phyloP scores from a whole-genome alignment of 2,797 vertebrate species.

The Otus scops region DNA sequence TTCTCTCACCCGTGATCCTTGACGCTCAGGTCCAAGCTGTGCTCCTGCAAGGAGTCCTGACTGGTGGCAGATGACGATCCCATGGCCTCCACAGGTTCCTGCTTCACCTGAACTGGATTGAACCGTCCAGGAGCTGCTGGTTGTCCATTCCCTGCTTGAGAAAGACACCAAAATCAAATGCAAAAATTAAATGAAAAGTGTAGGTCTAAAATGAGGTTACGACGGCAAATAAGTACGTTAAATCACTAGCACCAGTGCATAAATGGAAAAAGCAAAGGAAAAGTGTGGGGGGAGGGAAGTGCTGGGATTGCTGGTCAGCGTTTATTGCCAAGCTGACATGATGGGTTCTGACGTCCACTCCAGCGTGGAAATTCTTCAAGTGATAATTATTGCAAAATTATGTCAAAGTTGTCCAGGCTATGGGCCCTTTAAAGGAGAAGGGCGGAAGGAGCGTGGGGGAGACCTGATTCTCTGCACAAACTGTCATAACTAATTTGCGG shows the following conservation, averaged over 20 bases:
- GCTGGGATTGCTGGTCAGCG: conserved; percentile 89
- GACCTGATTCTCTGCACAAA: conserved; percentile 87
- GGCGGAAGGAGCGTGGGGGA: conserved; percentile 88
- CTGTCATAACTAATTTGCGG: conserved; percentile 97
- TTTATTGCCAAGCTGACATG: conserved; percentile 85
- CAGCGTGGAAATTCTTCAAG: conserved; percentile 89
- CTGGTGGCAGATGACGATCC: conserved; percentile 54
- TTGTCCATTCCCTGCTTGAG: conserved; percentile 87
- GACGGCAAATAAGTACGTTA: background rate
- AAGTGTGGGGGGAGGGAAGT: conserved; percentile 68
- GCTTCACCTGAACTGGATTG: conserved; percentile 87
- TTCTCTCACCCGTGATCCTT: conserved; percentile 89
- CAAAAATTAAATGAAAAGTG: background rate
- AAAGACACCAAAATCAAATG: conserved; percentile 4
- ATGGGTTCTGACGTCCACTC: conserved; percentile 90
- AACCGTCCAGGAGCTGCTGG: conserved; percentile 80
- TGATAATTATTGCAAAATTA: conserved; percentile 99
- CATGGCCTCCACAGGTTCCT: conserved; percentile 81
- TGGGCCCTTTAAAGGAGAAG: conserved; percentile 87
- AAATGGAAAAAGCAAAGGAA: conserved; percentile 18
- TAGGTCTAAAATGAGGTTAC: background rate
- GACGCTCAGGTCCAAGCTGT: conserved; percentile 93
- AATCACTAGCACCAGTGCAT: background rate
- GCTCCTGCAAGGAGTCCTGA: conserved; percentile 88
- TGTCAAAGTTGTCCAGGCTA: conserved; percentile 91